Conservation (phyloP, 2,888 invertebrate genomes). For the Andrena chrysosceles region DNA sequence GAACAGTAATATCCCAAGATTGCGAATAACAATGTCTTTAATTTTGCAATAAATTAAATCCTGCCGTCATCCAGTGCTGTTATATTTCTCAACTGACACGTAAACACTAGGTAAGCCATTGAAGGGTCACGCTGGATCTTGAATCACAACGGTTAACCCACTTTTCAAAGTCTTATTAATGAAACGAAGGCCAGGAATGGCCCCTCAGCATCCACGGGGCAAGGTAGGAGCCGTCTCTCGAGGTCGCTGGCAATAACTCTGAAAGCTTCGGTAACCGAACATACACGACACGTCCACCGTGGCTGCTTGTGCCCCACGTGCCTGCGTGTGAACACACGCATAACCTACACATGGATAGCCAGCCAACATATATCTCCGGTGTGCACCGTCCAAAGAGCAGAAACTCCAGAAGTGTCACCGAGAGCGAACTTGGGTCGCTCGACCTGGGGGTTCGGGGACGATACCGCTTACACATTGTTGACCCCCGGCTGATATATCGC, state of each 20-base stretch:
- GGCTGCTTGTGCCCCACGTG: constrained; percentile 33
- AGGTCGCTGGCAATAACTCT: constrained; percentile 73
- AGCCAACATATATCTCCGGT: constrained; percentile 78
- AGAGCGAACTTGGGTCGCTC: constrained; percentile 80
- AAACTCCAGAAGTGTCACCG: constrained; percentile 83
- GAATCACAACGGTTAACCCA: not conserved
- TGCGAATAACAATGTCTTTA: too few species aligned
- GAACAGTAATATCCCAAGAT: too few species aligned
- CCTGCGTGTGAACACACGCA: constrained; percentile 56
- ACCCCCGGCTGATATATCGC: constrained; percentile 82
- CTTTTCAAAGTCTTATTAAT: not conserved
- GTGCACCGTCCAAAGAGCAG: constrained; percentile 78
- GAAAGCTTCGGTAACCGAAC: constrained; percentile 72
- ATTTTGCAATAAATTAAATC: too few species aligned
- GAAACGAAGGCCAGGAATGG: not conserved
- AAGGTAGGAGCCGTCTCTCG: constrained; percentile 45
- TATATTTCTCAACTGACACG: too few species aligned
- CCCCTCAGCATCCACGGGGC: not conserved
- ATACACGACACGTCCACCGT: constrained; percentile 61
- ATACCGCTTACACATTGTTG: constrained; percentile 82
- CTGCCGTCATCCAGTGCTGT: too few species aligned
- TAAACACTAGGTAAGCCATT: too few species aligned
- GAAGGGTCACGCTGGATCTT: not conserved
- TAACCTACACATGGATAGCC: constrained; percentile 54
- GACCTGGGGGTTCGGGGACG: constrained; percentile 75